These are phyloP conservation scores for Leptosomus discolor DNA, from an alignment of 2,113 vertebrate genomes.

Conservation along the genomic window DNA sequence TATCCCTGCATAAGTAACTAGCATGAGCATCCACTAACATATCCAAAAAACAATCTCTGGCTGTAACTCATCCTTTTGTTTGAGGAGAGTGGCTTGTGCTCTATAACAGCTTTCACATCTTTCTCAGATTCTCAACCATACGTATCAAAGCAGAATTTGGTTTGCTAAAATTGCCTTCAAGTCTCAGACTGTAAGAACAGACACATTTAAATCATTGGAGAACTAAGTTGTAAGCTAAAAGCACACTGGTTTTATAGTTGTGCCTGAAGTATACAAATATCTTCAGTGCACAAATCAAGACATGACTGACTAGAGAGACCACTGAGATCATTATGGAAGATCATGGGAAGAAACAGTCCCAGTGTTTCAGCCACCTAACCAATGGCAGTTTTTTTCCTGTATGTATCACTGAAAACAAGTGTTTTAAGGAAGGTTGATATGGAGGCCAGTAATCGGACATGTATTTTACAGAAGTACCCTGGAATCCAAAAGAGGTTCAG, in stretches of 20 bases:
- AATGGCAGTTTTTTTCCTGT: neutral
- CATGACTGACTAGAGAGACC: neutral
- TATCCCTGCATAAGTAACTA: neutral
- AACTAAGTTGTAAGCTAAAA: neutral
- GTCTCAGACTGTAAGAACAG: neutral
- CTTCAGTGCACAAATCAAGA: neutral
- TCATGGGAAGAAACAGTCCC: neutral
- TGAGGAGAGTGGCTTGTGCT: neutral
- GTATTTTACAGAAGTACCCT: neutral
- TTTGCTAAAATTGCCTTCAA: neutral
- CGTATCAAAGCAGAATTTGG: neutral
- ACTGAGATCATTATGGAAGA: neutral
- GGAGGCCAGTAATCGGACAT: neutral
- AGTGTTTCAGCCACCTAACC: neutral
- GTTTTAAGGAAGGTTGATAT: neutral
- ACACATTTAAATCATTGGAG: neutral
- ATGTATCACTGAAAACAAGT: neutral
- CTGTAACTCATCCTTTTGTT: neutral
- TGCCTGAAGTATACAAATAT: neutral
- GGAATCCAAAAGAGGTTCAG: neutral
- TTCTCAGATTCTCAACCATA: neutral
- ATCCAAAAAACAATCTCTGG: neutral
- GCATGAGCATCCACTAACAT: neutral
- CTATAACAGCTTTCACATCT: neutral
- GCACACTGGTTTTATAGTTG: neutral